phyloP scores from a whole-genome alignment of 2,797 vertebrate genomes.

The Heteromormyrus szaboi region DNA sequence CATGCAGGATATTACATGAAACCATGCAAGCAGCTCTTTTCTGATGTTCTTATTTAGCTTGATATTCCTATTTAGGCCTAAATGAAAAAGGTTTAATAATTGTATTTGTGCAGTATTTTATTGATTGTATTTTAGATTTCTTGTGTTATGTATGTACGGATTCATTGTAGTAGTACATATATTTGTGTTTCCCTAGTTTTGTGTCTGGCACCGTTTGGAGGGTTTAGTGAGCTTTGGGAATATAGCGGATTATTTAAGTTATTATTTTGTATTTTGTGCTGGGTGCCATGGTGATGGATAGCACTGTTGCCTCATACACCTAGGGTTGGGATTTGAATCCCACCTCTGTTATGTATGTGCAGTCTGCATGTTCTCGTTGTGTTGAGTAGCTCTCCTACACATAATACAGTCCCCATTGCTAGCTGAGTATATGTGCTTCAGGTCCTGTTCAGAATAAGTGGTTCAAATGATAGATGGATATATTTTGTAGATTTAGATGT shows the following conservation, averaged over 20 bases:
- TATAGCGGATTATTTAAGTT: background rate
- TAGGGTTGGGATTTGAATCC: background rate
- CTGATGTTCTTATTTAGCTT: background rate
- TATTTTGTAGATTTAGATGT: background rate
- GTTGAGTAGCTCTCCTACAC: background rate
- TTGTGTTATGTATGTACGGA: background rate
- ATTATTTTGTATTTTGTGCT: background rate
- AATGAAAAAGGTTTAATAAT: background rate
- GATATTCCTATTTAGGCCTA: background rate
- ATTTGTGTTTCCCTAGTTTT: background rate
- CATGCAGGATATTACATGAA: background rate
- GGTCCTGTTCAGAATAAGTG: background rate
- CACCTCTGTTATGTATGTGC: background rate
- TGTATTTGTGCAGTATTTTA: background rate
- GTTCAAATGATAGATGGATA: background rate
- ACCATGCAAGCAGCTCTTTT: background rate
- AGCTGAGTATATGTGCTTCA: background rate
- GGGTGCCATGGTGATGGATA: background rate
- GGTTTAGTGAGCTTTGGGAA: background rate
- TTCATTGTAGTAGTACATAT: background rate
- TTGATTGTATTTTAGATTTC: background rate
- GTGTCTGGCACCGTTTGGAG: background rate
- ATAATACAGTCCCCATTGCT: background rate
- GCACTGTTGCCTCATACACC: background rate
- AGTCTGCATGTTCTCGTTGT: background rate